Evolutionary conservation across 2,797 vertebrate genomes (phyloP).

Genomic region (Esox lucius): DNA sequence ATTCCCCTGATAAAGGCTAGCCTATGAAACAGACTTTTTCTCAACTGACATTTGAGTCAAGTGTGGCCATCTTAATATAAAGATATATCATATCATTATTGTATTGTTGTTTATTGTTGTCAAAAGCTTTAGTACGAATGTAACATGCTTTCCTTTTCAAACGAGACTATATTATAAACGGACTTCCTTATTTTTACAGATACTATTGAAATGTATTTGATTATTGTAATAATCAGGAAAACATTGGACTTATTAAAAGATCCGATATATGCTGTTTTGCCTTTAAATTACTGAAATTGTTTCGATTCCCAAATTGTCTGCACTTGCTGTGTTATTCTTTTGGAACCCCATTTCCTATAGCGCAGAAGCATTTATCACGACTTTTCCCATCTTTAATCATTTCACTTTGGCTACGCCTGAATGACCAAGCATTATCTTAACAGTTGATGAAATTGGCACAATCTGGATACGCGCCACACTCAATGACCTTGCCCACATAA

Average conservation of each 20-base stretch:
- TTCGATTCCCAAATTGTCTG: no score
- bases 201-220: no score
- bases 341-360: neutral
- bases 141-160: no score
- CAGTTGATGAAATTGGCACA: neutral
- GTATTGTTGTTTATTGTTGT: no score
- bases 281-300: no score
- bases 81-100: neutral
- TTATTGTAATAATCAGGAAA: no score
- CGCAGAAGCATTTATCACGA: neutral
- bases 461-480: neutral
- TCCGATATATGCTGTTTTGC: no score
- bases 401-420: neutral
- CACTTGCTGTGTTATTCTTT: no score
- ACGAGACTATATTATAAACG: no score
- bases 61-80: neutral
- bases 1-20: neutral
- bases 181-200: no score
- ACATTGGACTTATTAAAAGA: no score
- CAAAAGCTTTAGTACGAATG: no score
- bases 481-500: conserved; percentile 12
- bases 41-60: neutral
- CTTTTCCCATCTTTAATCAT: neutral
- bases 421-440: conserved; percentile 5
- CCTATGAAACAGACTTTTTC: neutral